A percentile compares a stretch with the other conserved stretches of the same genome.
Evolutionary conservation across 1,140 invertebrate species (phyloP).

Genomic region (Aphidius gifuensis): DNA sequence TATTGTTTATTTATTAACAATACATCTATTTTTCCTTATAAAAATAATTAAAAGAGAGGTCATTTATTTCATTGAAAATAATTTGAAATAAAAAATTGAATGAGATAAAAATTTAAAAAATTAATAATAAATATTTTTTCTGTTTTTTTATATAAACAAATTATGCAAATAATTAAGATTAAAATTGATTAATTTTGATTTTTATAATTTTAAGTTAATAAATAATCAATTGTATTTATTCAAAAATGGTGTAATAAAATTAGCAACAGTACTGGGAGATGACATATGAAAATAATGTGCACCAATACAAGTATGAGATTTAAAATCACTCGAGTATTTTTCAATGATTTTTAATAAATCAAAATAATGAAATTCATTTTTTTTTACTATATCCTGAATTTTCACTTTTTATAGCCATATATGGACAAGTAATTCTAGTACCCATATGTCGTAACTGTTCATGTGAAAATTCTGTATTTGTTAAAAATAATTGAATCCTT

Average conservation of each 20-base stretch:
- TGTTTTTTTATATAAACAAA: too few relatives aligned
- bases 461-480: conserved; percentile 45
- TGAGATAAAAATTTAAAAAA: too few relatives aligned
- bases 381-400: conserved; percentile 54
- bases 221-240: too few relatives aligned
- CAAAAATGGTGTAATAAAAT: not conserved
- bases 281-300: conserved; percentile 75
- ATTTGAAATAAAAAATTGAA: too few relatives aligned
- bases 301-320: conserved; percentile 63
- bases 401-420: conserved; percentile 61
- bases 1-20: too few relatives aligned
- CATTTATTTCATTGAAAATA: too few relatives aligned
- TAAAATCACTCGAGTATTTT: conserved; percentile 58
- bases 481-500: conserved; percentile 55
- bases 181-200: too few relatives aligned
- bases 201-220: too few relatives aligned
- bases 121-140: too few relatives aligned
- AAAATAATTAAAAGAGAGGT: too few relatives aligned
- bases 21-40: too few relatives aligned
- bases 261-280: conserved; percentile 21
- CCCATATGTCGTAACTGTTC: conserved; percentile 56
- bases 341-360: conserved; percentile 58
- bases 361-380: conserved; percentile 55
- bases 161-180: too few relatives aligned
- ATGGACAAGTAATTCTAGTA: conserved; percentile 56